Base-by-base conservation (phyloP, 2,113 vertebrate species). In the Theropithecus gelada region DNA sequence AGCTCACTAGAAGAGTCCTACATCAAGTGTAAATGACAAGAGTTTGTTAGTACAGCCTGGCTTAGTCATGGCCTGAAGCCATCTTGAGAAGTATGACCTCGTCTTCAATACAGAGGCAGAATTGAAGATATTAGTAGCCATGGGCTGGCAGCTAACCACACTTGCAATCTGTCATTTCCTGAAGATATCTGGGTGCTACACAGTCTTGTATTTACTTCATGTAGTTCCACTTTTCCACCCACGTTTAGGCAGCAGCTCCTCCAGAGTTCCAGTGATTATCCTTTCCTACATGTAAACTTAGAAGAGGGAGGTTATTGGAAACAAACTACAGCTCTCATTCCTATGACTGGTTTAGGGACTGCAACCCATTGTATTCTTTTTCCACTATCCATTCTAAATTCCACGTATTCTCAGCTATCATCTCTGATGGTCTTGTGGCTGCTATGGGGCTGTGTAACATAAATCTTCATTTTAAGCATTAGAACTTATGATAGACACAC, bases 1-100 rank as follows among this genome's bases (percentile, higher is more conserved):
- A 12, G 11, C 27, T 32, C 55, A 9, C 10, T 64, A 3, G 4
- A 72, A 4, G 50, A 40, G 4, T 43, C 4, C 1, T 0, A 8
- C 4, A 0, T 13, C 17, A 22, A 6, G 50, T 57, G 1, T 40
- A 38, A 61, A 52, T 23, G 3, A 9, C 3, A 83, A 68, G 22
- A 57, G 22, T 0, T 17, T 6, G 57, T 27, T 40, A 68, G 50
- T 3, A 11, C 2, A 20, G 20, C n/a, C 18, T 45, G 73, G 48
- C 13, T 48, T 43, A 66, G 16, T 6, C 22, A 52, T 43, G 68
- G 25, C 0, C 6, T 32, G 8, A 27, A 20, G 11, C 32, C 38
- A n/a, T 66, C 32, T 70, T 86, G 35, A 89, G 40, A 93, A 52
- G 7, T 18, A 35, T 12, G 22, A 23, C 32, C 27, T 89, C 14